These are phyloP conservation scores for Odontomachus brunneus DNA, from an alignment of 1,140 invertebrate genomes.

Conservation along the genomic window DNA sequence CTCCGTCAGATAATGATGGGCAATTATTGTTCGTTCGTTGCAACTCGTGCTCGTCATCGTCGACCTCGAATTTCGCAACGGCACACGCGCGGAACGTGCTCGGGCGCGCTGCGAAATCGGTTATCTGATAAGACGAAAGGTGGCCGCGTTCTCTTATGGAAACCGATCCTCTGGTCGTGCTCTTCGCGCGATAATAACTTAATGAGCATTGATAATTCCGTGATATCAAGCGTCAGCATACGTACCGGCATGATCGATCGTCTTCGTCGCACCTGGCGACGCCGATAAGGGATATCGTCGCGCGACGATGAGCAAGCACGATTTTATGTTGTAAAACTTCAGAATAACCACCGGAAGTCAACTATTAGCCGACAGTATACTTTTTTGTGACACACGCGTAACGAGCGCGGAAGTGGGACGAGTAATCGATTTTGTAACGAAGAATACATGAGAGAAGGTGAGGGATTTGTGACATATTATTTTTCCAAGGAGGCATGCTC, in stretches of 20 bases:
- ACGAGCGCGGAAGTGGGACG: no score
- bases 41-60: conserved; percentile 27
- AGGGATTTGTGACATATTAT: no score
- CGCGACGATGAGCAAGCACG: background rate
- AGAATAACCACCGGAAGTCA: background rate
- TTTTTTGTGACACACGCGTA: no score
- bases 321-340: background rate
- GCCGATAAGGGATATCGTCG: conserved; percentile 21
- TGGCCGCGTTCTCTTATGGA: conserved; percentile 20
- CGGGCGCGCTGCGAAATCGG: conserved; percentile 16
- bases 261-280: background rate
- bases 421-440: no score
- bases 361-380: background rate
- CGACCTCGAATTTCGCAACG: conserved; percentile 49
- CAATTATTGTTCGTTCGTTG: conserved; percentile 13
- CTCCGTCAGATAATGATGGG: conserved; percentile 29
- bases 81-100: conserved; percentile 15
- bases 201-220: conserved; percentile 30
- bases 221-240: background rate
- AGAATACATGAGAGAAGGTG: no score
- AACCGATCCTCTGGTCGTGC: background rate
- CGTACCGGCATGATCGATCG: background rate
- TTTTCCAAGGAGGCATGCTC: no score
- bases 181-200: conserved; percentile 31
- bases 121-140: conserved; percentile 55